A percentile compares a stretch with the other conserved stretches of the same genome.
These are phyloP conservation scores for Antechinus stuartii DNA, from an alignment of 2,113 vertebrate genomes.

Conservation along the genomic window DNA sequence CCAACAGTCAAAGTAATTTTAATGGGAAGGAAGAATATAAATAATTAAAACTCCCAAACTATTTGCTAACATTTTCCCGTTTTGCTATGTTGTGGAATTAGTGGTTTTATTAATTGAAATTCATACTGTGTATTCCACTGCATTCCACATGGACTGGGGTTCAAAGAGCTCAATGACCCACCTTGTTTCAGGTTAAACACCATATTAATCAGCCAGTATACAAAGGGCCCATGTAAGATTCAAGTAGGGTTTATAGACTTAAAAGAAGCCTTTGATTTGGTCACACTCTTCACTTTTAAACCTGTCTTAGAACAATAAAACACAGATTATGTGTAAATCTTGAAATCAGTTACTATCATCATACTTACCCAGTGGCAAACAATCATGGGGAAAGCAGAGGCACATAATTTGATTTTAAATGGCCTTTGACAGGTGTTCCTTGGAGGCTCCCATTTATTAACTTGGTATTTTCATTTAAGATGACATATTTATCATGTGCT, in stretches of 20 bases:
- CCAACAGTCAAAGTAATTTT: neutral
- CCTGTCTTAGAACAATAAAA: slow-evolving; percentile 77
- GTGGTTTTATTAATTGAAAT: slow-evolving; percentile 79
- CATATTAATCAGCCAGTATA: slow-evolving; percentile 84
- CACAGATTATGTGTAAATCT: slow-evolving; percentile 71
- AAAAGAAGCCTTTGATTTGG: slow-evolving; percentile 78
- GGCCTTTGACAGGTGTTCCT: slow-evolving; percentile 69
- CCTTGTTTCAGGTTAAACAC: slow-evolving; percentile 80
- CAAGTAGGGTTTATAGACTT: neutral
- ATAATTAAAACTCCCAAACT: neutral
- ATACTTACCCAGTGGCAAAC: slow-evolving; percentile 72
- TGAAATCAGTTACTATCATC: slow-evolving; percentile 74
- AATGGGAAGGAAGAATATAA: neutral
- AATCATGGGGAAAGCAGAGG: slow-evolving; percentile 59
- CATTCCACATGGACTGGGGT: slow-evolving; percentile 81
- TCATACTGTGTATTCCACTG: slow-evolving; percentile 48
- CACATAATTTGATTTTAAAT: slow-evolving; percentile 69
- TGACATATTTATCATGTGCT: slow-evolving; percentile 20
- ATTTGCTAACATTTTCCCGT: neutral
- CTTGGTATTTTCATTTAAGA: slow-evolving; percentile 70
- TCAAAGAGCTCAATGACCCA: slow-evolving; percentile 81
- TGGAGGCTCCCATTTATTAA: neutral
- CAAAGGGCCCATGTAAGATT: slow-evolving; percentile 55
- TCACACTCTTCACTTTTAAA: slow-evolving; percentile 80
- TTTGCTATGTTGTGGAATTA: neutral